Evolutionary conservation across 2,797 vertebrate species (phyloP).

Genomic region (Neosalanx taihuensis): DNA sequence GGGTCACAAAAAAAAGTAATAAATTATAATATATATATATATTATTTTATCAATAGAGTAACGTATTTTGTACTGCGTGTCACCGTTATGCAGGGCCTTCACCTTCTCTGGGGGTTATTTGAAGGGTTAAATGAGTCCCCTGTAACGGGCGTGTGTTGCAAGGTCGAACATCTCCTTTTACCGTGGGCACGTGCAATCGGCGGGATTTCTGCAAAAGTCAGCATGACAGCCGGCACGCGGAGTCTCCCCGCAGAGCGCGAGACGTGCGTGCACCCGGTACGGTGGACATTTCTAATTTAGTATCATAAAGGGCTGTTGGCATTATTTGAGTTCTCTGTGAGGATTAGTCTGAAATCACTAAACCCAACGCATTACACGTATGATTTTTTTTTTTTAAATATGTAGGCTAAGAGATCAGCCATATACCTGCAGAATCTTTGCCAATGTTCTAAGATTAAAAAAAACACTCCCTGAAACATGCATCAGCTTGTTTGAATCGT

Average conservation of each 20-base stretch:
- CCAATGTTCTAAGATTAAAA: too few relatives aligned
- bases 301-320: neutral
- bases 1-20: slow-evolving; percentile 23
- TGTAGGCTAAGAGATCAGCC: too few relatives aligned
- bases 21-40: too few relatives aligned
- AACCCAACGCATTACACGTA: too few relatives aligned
- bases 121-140: slow-evolving; percentile 51
- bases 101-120: slow-evolving; percentile 11
- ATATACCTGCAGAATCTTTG: too few relatives aligned
- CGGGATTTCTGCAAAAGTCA: slow-evolving; percentile 71
- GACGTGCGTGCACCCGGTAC: slow-evolving; percentile 37
- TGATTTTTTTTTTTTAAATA: too few relatives aligned
- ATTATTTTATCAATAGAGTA: neutral
- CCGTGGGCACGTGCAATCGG: slow-evolving; percentile 58
- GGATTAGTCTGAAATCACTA: neutral
- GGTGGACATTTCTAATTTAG: neutral
- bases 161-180: slow-evolving; percentile 80
- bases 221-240: slow-evolving; percentile 58
- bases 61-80: neutral
- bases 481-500: too few relatives aligned
- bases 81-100: neutral
- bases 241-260: slow-evolving; percentile 58
- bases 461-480: too few relatives aligned
- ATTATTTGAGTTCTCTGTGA: neutral
- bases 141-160: slow-evolving; percentile 54